Conservation (phyloP, 2,113 vertebrate species). For the Callionymus lyra region DNA sequence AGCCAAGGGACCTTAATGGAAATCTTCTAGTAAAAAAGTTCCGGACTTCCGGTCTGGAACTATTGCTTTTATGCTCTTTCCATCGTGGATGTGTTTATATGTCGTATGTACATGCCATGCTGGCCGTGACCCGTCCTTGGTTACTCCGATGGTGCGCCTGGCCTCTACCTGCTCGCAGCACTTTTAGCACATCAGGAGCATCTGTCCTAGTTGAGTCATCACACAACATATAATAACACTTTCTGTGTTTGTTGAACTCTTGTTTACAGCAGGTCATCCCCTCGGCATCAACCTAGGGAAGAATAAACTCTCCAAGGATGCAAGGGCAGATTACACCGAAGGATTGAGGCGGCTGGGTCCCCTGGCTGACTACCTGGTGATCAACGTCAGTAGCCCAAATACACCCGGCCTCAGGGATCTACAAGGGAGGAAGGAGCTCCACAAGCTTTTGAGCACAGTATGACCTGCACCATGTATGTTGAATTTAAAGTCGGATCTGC, state of each 20-base stretch:
- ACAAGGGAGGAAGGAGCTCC: conserved; percentile 79
- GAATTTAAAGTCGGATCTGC: not conserved
- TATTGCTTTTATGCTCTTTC: too few relatives aligned
- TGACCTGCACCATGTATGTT: conserved; percentile 4
- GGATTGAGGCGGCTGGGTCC: conserved; percentile 79
- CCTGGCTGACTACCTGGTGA: conserved; percentile 89
- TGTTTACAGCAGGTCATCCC: conserved; percentile 75
- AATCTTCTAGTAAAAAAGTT: too few relatives aligned
- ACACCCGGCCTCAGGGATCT: conserved; percentile 81
- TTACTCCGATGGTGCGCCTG: conserved; percentile 4
- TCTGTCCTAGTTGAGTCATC: conserved; percentile 32
- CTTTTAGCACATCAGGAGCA: conserved; percentile 18
- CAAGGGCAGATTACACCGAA: conserved; percentile 75
- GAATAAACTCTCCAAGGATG: conserved; percentile 82
- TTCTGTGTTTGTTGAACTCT: conserved; percentile 5
- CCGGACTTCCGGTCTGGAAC: too few relatives aligned
- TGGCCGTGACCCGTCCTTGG: conserved; percentile 25
- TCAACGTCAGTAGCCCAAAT: conserved; percentile 95
- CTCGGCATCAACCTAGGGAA: conserved; percentile 93
- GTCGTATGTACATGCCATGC: not conserved
- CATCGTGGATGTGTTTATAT: not conserved
- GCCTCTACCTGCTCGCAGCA: conserved; percentile 12
- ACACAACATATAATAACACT: not conserved
- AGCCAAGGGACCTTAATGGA: too few relatives aligned
- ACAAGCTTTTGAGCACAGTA: conserved; percentile 75